Percentiles rank a stretch among this genome's conserved stretches.
phyloP scores from a whole-genome alignment of 2,797 vertebrate species.

The Thripadectes ignobilis region DNA sequence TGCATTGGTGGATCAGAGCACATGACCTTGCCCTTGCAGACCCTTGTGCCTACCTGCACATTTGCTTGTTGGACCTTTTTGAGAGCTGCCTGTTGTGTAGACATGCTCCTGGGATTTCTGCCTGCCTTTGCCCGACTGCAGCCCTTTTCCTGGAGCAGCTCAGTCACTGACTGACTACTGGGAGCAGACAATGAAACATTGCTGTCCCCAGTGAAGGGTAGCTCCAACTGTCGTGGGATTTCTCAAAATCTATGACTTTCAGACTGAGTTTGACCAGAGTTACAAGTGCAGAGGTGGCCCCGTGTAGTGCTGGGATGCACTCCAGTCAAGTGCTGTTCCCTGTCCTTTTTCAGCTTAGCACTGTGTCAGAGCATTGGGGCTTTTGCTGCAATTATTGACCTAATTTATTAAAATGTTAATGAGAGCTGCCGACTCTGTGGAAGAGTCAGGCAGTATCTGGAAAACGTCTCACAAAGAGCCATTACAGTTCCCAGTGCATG shows the following conservation, averaged over 20 bases:
- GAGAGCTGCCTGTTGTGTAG: background rate
- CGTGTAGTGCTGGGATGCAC: background rate
- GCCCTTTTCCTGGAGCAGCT: background rate
- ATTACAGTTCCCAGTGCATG: background rate
- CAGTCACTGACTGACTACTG: background rate
- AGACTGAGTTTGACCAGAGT: background rate
- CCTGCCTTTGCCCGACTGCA: background rate
- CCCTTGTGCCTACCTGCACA: background rate
- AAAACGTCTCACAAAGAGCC: background rate
- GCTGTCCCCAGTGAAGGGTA: background rate
- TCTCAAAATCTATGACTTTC: background rate
- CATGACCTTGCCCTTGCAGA: background rate
- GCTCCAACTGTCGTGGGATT: background rate
- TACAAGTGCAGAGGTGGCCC: background rate
- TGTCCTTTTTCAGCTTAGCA: slow-evolving; percentile 12
- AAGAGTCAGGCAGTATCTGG: background rate
- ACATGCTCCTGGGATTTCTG: background rate
- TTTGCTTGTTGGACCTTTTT: background rate
- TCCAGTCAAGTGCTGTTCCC: background rate
- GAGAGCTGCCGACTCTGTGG: background rate
- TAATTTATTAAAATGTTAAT: slow-evolving; percentile 28
- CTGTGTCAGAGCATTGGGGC: background rate
- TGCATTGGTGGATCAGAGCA: background rate
- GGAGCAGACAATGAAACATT: background rate
- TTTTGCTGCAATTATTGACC: slow-evolving; percentile 25